Conservation (phyloP, 2,888 invertebrate species). For the Sminthurinus aureus region DNA sequence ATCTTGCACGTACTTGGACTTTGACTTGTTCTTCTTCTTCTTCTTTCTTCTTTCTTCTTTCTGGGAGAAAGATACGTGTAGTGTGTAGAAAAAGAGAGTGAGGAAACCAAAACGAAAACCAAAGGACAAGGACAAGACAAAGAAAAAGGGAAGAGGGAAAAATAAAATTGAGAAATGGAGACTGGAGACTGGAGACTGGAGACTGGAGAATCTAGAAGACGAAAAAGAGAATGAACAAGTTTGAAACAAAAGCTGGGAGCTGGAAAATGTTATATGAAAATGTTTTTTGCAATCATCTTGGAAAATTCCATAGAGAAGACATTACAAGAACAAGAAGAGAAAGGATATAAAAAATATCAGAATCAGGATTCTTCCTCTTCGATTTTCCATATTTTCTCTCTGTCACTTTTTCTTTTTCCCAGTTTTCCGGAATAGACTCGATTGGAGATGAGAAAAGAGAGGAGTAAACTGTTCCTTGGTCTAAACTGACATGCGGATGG, state of each 20-base stretch:
- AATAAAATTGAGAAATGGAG: background rate
- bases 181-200: too few species aligned
- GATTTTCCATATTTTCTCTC: constrained; percentile 48
- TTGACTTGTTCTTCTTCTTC: background rate
- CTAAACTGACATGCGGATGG: constrained; percentile 1
- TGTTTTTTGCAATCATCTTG: constrained; percentile 48
- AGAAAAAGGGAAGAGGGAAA: background rate
- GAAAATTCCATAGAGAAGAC: constrained; percentile 48
- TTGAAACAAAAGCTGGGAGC: constrained; percentile 35
- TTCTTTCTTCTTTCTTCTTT: background rate
- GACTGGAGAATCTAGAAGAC: background rate
- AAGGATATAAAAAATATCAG: constrained; percentile 15
- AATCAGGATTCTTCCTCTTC: constrained; percentile 42
- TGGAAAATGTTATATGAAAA: too few species aligned
- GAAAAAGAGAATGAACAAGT: constrained; percentile 11
- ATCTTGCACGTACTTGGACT: background rate
- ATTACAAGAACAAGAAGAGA: too few species aligned
- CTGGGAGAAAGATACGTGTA: background rate
- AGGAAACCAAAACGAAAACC: too few species aligned
- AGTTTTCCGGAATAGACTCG: background rate
- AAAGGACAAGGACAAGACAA: too few species aligned
- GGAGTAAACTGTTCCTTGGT: background rate
- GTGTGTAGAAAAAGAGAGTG: background rate
- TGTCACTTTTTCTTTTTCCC: constrained; percentile 37
- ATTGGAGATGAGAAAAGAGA: background rate